Conservation (phyloP, 1,140 invertebrate species). For the Cecropterus lyciades region DNA sequence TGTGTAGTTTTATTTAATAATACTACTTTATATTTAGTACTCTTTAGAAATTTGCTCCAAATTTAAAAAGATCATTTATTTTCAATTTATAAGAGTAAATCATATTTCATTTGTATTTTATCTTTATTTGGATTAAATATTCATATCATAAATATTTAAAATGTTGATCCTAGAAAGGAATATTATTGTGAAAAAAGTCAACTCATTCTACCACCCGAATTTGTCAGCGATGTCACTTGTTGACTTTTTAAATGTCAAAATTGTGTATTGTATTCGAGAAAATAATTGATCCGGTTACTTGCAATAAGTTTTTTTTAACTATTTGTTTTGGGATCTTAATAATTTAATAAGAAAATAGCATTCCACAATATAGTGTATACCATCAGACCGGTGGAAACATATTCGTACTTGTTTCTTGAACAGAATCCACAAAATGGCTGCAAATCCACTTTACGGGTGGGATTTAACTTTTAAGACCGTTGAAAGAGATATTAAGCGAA, state of each 20-base stretch:
- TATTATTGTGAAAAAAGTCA: no score
- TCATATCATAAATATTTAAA: no score
- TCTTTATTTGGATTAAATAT: no score
- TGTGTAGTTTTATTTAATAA: no score
- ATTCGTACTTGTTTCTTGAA: neutral
- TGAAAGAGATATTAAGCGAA: constrained; percentile 86
- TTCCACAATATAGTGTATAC: neutral
- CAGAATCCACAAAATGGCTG: constrained; percentile 51
- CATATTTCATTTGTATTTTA: no score
- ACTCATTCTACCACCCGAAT: no score
- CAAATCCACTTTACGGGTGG: constrained; percentile 88
- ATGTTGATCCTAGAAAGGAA: no score
- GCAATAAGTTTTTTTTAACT: constrained; percentile 1
- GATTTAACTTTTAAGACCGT: constrained; percentile 88
- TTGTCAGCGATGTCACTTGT: no score
- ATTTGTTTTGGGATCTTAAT: neutral
- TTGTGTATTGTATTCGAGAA: neutral
- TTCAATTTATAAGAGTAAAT: no score
- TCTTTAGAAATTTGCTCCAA: no score
- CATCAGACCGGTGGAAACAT: neutral
- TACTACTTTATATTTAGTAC: no score
- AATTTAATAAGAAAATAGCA: neutral
- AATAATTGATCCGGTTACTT: neutral
- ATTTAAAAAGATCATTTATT: no score
- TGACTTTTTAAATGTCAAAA: constrained; percentile 7